Evolutionary conservation across 2,113 vertebrate species (phyloP).

Genomic region (Gorsachius goisagi): DNA sequence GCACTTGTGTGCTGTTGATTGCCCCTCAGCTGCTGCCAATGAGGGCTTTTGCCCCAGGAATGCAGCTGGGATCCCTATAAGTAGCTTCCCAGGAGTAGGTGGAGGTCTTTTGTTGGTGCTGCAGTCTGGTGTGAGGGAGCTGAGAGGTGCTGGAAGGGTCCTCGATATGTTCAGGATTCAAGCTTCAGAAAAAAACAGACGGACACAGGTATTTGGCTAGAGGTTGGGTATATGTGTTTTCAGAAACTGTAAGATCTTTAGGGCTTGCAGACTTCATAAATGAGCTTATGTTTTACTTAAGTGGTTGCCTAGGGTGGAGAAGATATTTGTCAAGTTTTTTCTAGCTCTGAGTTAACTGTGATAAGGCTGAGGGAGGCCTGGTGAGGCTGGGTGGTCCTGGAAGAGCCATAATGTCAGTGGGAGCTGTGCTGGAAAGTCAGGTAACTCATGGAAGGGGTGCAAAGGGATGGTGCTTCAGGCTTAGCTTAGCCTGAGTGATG

Average conservation of each 20-base stretch:
- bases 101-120: rapidly evolving
- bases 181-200: not conserved
- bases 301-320: rapidly evolving
- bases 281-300: not conserved
- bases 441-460: rapidly evolving
- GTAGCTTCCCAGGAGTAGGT: rapidly evolving
- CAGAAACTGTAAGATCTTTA: not conserved
- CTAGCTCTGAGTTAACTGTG: too few relatives aligned
- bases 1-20: not conserved
- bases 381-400: not conserved
- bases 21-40: not conserved
- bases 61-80: not conserved
- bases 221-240: not conserved
- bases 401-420: too few relatives aligned
- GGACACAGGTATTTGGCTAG: not conserved
- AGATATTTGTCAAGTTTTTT: not conserved
- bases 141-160: not conserved
- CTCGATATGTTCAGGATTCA: rapidly evolving
- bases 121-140: too few relatives aligned
- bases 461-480: too few relatives aligned
- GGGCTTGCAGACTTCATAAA: not conserved
- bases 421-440: not conserved
- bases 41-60: not conserved
- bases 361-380: rapidly evolving
- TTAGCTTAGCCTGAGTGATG: not conserved